Base-by-base conservation (phyloP, 2,888 invertebrate species). In the Andrena camellia region DNA sequence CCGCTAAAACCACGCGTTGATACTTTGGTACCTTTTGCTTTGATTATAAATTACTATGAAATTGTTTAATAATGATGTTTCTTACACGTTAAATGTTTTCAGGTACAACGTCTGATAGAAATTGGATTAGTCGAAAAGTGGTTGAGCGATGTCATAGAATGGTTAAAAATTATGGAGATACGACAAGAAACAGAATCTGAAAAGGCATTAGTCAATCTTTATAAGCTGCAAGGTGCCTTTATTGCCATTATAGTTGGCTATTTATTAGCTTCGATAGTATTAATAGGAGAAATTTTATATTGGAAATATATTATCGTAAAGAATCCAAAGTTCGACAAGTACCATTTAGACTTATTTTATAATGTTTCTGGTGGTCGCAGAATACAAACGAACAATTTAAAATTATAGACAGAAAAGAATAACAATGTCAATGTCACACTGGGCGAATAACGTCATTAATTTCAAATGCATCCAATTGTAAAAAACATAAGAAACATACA, bases 101-200 rank as follows among this genome's bases (percentile, higher is more conserved):
- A 94, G 94, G 81, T 98, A 59, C 94, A 96, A 86, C 95, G 96
- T 67, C 95, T 97, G 10, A 95, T 96, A 0, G 97, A 98, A 94
- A 96, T 96, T 0, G 98, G 98, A 13, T 94, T 98, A 5, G 95
- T 97, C 0, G 95, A 96, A 78, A 98, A 98, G 92, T 98, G 98
- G 98, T 93, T 97, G 1, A 96, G 96, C 79, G 97, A 97, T 92
- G 96, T 96, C 0, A 97, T 97, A 95, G 94, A 96, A 67, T 95
- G 95, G 73, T 95, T 96, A 2, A 93, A 95, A 64, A 96, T 95
- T 79, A 94, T 95, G 0, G 96, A 96, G 90, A 90, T 93, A 60
- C 94, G 94, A 70, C 91, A 92, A 70, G 92, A 94, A 59, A 95
- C 95, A 62, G 94, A 95, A 0, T 95, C 96, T 73, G 94, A 95